Evolutionary conservation across 1,140 invertebrate genomes (phyloP), one percentile per base, ranked within the genome.

Genomic region (Platorchestia sp.): DNA sequence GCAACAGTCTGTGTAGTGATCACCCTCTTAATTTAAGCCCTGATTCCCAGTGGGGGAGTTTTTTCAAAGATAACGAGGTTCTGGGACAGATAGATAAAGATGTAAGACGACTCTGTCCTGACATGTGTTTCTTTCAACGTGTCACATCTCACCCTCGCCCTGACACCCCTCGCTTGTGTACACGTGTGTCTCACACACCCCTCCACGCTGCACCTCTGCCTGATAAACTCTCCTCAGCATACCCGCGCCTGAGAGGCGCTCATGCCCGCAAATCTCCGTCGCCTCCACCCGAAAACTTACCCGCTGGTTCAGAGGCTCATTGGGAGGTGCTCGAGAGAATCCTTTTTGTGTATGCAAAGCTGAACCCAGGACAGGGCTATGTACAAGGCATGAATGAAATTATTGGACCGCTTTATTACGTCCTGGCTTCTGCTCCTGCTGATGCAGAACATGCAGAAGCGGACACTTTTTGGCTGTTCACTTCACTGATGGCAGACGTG

Each of bases 351-450:
- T 99, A 99, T 97, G 99, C 99, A 0, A 99, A 99, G 97, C 98
- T 99, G 3, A 99, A 99, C 98, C 99, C 99, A 7, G 99, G 99
- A 0, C 99, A 99, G 97, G 98, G 99, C 6, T 99, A 99, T 97
- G 99, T 99, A 0, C 99, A 99, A 97, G 99, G 99, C 96, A 99
- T 99, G 99, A 99, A 99, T 97, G 99, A 99, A 97, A 99, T 99
- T 96, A 98, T 99, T 95, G 99, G 99, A 0, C 99, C 99, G 42
- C 99, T 99, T 96, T 99, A 99, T 97, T 99, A 99, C 97, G 98
- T 99, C 16, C 99, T 99, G 97, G 99, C 99, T 40, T 98, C 98
- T 87, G 99, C 99, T 97, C 98, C 98, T 7, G 98, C 99, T 97
- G 96, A 97, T n/a, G 97, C 97, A 99, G 99, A 98, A 97, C 98